phyloP scores from a whole-genome alignment of 1,140 invertebrate genomes.

The Zophobas atratus region DNA sequence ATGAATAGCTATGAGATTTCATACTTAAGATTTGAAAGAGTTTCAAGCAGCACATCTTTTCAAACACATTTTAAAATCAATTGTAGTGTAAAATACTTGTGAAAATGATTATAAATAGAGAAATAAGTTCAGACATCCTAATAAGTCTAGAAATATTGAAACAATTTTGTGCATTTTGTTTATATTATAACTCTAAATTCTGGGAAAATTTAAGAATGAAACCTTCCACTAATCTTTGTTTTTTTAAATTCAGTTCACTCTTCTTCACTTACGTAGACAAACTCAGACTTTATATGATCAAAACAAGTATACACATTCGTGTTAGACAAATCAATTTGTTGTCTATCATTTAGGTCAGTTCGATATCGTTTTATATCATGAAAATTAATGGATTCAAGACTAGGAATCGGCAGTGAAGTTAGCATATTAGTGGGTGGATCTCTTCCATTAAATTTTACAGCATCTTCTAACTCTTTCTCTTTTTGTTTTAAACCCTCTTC shows the following conservation, averaged over 20 bases:
- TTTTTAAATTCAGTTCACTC: constrained; percentile 5
- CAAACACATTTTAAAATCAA: too few relatives aligned
- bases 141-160: too few relatives aligned
- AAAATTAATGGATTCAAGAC: constrained; percentile 78
- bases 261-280: constrained; percentile 83
- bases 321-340: constrained; percentile 75
- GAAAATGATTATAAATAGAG: too few relatives aligned
- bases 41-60: too few relatives aligned
- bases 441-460: constrained; percentile 85
- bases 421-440: constrained; percentile 78
- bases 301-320: constrained; percentile 84
- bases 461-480: constrained; percentile 75
- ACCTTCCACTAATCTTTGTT: too few relatives aligned
- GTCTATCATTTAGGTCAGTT: constrained; percentile 71
- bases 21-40: too few relatives aligned
- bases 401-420: constrained; percentile 79
- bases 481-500: constrained; percentile 78
- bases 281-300: constrained; percentile 87
- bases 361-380: constrained; percentile 77
- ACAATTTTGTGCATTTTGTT: too few relatives aligned
- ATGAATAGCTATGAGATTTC: neutral
- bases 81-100: too few relatives aligned
- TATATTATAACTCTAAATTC: too few relatives aligned
- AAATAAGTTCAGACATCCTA: too few relatives aligned
- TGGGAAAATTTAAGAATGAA: too few relatives aligned